These are phyloP conservation scores for Odontocerum albicorne DNA, from an alignment of 2,888 invertebrate species.

Conservation along the genomic window DNA sequence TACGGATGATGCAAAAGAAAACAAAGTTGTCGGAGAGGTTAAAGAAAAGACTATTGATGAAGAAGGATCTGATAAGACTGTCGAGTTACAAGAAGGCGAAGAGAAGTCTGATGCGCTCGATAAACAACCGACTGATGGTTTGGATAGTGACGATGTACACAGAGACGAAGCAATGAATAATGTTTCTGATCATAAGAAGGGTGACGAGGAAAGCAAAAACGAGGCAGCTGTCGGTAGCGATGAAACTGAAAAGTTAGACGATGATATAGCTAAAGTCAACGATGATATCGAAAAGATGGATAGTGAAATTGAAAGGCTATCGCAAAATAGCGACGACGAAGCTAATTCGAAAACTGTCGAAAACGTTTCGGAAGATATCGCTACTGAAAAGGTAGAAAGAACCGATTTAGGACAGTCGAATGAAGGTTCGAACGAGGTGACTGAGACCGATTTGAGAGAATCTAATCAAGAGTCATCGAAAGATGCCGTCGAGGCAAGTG, in stretches of 20 bases:
- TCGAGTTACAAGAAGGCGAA: neutral
- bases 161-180: too few relatives aligned
- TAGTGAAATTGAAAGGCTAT: too few relatives aligned
- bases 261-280: neutral
- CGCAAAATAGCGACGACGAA: too few relatives aligned
- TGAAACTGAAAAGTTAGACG: neutral
- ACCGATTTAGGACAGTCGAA: too few relatives aligned
- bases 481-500: neutral
- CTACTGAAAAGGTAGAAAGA: neutral
- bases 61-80: neutral
- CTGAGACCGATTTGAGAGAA: too few relatives aligned
- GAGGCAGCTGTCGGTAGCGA: too few relatives aligned
- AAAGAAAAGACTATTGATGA: neutral
- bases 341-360: neutral
- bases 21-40: neutral
- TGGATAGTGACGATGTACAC: neutral
- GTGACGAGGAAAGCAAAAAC: too few relatives aligned
- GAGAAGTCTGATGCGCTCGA: constrained; percentile 3
- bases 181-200: too few relatives aligned
- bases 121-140: neutral
- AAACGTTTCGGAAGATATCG: neutral
- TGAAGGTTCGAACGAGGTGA: too few relatives aligned
- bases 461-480: too few relatives aligned
- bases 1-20: neutral
- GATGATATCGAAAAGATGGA: too few relatives aligned